Conservation (phyloP, 2,797 vertebrate species). For the Sebastes matsubarae region DNA sequence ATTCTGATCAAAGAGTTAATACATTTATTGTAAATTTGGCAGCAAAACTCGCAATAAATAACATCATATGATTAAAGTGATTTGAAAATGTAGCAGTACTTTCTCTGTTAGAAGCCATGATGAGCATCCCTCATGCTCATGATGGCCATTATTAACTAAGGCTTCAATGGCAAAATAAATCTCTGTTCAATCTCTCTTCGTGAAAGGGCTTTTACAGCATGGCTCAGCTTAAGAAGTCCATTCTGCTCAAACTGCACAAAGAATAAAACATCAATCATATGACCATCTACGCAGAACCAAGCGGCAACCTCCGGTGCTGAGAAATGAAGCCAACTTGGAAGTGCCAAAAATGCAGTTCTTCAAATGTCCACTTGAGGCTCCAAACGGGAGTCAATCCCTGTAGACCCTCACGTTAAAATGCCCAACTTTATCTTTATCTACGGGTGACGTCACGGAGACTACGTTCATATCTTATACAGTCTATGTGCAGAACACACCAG, state of each 20-base stretch:
- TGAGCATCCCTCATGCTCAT: not conserved
- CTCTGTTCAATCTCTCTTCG: not conserved
- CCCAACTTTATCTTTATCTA: too few species aligned
- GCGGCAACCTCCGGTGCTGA: too few species aligned
- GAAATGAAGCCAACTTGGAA: too few species aligned
- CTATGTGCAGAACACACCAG: not conserved
- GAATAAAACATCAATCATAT: constrained; percentile 22
- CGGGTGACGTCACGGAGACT: too few species aligned
- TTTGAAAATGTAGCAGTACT: not conserved
- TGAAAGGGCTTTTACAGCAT: not conserved
- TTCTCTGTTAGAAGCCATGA: not conserved
- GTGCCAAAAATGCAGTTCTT: too few species aligned
- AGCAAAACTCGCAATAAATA: not conserved
- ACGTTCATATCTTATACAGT: too few species aligned
- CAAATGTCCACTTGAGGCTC: too few species aligned
- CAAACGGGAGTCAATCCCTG: too few species aligned
- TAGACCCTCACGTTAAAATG: too few species aligned
- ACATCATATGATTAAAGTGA: not conserved
- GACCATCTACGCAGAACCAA: not conserved
- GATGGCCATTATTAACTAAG: not conserved
- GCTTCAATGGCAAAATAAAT: not conserved
- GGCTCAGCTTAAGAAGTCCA: not conserved
- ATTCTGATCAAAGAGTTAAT: not conserved
- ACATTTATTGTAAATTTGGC: not conserved
- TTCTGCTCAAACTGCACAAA: constrained; percentile 11